Conservation (phyloP, 1,140 invertebrate genomes). For the Cotesia glomerata region DNA sequence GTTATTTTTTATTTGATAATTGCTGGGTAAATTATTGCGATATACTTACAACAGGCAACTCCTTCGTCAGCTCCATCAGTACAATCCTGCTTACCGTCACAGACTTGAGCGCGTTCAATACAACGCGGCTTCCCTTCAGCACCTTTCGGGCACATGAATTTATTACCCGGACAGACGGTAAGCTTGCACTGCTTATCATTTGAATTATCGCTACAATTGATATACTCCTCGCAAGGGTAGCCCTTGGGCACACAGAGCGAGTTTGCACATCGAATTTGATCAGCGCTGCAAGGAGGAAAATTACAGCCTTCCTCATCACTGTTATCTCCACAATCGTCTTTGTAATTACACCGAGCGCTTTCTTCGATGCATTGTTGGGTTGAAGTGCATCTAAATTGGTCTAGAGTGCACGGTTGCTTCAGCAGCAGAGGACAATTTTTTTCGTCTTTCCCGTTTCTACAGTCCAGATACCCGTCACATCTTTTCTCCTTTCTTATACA, state of each 20-base stretch:
- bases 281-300: constrained; percentile 87
- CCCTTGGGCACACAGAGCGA: constrained; percentile 88
- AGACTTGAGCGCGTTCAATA: constrained; percentile 85
- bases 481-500: constrained; percentile 86
- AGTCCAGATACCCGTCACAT: constrained; percentile 89
- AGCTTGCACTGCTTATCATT: constrained; percentile 91
- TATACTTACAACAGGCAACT: constrained; percentile 81
- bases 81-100: constrained; percentile 89
- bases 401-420: constrained; percentile 72
- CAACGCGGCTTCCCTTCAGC: constrained; percentile 79
- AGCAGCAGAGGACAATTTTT: constrained; percentile 68
- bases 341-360: constrained; percentile 84
- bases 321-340: constrained; percentile 88
- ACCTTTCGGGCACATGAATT: constrained; percentile 88
- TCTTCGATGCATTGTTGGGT: constrained; percentile 84
- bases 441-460: constrained; percentile 86
- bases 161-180: constrained; percentile 88
- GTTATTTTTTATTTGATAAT: not conserved
- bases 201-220: constrained; percentile 84
- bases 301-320: constrained; percentile 87
- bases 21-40: not conserved
- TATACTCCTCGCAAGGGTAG: constrained; percentile 83
- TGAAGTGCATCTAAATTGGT: constrained; percentile 88
- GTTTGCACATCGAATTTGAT: constrained; percentile 93
- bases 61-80: constrained; percentile 90